These are phyloP conservation scores for Psammodynastes pulverulentus DNA, from an alignment of 2,113 vertebrate species.

Conservation along the genomic window DNA sequence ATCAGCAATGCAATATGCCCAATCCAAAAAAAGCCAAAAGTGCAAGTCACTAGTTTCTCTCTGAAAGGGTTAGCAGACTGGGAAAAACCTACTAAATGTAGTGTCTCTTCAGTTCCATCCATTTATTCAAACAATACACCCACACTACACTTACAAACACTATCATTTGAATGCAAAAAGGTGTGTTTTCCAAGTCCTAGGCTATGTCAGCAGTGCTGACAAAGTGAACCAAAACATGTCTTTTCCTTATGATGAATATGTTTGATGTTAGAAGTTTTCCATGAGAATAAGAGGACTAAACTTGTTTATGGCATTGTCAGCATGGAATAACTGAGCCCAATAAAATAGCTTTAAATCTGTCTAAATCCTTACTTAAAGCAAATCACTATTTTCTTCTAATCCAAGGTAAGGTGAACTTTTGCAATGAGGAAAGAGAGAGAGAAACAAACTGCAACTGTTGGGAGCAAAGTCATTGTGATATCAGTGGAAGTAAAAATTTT, in stretches of 20 bases:
- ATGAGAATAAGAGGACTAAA: background rate
- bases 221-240: background rate
- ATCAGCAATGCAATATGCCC: background rate
- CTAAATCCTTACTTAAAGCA: background rate
- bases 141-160: background rate
- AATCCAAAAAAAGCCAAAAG: background rate
- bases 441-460: background rate
- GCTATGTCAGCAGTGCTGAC: background rate
- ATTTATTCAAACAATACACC: background rate
- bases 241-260: background rate
- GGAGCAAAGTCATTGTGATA: background rate
- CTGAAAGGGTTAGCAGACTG: background rate
- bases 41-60: background rate
- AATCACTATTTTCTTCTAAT: background rate
- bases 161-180: conserved; percentile 2
- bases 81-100: background rate
- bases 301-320: background rate
- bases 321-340: background rate
- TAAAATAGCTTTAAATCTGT: background rate
- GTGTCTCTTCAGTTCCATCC: background rate
- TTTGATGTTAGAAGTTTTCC: background rate
- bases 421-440: background rate
- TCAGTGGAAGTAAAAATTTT: background rate
- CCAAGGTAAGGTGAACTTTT: background rate
- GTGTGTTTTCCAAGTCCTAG: background rate